These are phyloP conservation scores for Australoheros scitulus DNA, from an alignment of 2,113 vertebrate genomes.

Conservation along the genomic window DNA sequence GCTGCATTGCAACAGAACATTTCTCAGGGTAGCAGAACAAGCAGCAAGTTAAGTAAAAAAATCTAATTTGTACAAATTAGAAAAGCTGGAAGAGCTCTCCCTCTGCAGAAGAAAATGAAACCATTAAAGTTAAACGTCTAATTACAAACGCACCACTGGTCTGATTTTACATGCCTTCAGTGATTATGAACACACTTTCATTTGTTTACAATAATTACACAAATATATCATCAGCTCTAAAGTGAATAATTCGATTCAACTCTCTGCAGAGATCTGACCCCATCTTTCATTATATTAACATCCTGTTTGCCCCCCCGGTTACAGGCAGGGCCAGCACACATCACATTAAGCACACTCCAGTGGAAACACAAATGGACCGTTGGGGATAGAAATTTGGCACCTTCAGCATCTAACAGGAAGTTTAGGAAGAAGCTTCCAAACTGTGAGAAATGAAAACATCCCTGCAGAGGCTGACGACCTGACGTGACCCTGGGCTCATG, in stretches of 20 bases:
- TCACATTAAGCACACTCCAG: background rate
- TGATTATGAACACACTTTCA: background rate
- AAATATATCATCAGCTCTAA: background rate
- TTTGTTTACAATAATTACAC: conserved; percentile 1
- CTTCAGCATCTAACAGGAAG: background rate
- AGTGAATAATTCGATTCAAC: background rate
- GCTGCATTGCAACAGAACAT: background rate
- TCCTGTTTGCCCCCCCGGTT: background rate
- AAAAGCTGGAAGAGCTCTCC: fast-evolving
- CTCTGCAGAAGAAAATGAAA: background rate
- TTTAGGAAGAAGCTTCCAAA: background rate
- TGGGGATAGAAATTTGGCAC: background rate
- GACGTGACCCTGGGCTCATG: background rate
- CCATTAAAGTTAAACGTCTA: background rate
- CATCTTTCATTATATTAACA: background rate
- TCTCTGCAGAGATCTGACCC: background rate
- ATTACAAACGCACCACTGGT: background rate
- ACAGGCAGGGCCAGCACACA: background rate
- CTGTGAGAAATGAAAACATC: background rate
- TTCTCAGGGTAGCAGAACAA: background rate
- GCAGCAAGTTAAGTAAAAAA: background rate
- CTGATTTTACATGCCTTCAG: background rate
- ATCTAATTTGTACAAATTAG: background rate
- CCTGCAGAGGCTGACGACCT: background rate
- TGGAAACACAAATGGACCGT: background rate